Percentiles rank a stretch among this genome's conserved stretches.
These are phyloP conservation scores for Crossaster papposus DNA, from an alignment of 53 echinoderm and acorn worm genomes.

Conservation along the genomic window DNA sequence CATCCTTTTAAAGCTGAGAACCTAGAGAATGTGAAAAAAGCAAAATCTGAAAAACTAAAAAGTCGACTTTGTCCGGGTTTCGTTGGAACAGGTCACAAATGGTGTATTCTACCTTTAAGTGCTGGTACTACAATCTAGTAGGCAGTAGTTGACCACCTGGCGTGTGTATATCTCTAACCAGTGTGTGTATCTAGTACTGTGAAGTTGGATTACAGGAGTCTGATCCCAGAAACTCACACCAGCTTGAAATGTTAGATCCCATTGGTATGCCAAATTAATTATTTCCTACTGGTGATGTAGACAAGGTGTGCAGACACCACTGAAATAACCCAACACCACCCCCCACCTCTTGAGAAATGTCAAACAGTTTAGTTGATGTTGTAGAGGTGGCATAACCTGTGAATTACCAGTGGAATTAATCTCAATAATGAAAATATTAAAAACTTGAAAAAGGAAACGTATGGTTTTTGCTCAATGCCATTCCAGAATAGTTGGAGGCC, in stretches of 20 bases:
- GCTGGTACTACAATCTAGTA: no score
- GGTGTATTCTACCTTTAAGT: no score
- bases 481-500: background rate
- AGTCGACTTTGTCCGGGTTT: no score
- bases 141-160: background rate
- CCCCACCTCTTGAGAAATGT: background rate
- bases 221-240: background rate
- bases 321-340: no score
- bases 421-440: background rate
- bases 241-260: slow-evolving; percentile 31
- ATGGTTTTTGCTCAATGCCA: no score
- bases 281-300: slow-evolving; percentile 54
- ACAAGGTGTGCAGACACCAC: background rate
- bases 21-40: no score
- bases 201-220: slow-evolving; percentile 12
- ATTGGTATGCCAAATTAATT: slow-evolving; percentile 61
- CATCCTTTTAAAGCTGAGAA: no score
- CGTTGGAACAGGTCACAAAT: no score
- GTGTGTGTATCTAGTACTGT: background rate
- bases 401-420: background rate
- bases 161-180: background rate
- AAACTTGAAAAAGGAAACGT: background rate
- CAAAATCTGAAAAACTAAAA: no score
- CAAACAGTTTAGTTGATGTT: background rate
- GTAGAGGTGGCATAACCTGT: background rate